Conservation (phyloP, 2,888 invertebrate genomes). For the Adelphocoris suturalis region DNA sequence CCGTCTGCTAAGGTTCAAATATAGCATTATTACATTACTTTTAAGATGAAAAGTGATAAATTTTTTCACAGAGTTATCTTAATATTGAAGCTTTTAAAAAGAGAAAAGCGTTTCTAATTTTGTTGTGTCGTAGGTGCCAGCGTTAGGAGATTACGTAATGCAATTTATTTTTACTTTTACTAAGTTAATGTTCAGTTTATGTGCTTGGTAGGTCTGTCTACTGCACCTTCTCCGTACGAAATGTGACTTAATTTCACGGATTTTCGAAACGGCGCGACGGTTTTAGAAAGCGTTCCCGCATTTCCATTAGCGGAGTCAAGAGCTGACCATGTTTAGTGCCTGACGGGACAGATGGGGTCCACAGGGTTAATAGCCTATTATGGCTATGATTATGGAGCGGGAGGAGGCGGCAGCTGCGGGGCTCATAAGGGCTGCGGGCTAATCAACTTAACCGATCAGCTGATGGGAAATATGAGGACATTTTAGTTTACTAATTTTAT, state of each 20-base stretch:
- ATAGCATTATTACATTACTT: no score
- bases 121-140: no score
- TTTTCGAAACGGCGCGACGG: conserved; percentile 14
- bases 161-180: background rate
- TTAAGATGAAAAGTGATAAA: no score
- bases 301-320: conserved; percentile 7
- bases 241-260: conserved; percentile 25
- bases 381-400: background rate
- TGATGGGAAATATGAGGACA: no score
- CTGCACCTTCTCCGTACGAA: background rate
- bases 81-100: no score
- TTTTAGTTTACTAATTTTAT: no score
- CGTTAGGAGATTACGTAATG: no score
- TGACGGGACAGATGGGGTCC: conserved; percentile 13
- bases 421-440: background rate
- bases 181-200: background rate
- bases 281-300: background rate
- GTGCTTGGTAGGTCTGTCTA: background rate
- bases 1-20: no score
- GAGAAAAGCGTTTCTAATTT: no score
- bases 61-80: no score
- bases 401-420: no score
- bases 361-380: background rate
- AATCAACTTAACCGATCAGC: background rate
- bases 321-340: conserved; percentile 16